Evolutionary conservation across 2,888 invertebrate species (phyloP), one percentile per base, ranked within the genome.

Genomic region (Mesorhabditis spiculigera): DNA sequence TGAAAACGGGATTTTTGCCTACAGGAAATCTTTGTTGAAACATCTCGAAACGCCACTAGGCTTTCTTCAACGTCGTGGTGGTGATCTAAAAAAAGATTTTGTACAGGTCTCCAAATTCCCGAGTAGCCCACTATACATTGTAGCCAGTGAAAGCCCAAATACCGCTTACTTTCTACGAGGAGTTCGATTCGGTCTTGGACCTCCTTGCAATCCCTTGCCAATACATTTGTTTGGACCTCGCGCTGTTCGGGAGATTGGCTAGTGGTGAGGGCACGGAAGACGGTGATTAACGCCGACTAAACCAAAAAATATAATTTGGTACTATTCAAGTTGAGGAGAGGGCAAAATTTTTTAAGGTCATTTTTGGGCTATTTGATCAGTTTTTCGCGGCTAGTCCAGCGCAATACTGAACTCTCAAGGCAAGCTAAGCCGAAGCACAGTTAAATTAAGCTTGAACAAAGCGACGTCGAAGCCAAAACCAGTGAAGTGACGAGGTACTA

Each of bases 231-330:
- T 50, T 50, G 58, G 10, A 50, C 8, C n/a, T 50, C 58, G 10
- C 58, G 58, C n/a, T 50, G 58, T 50, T 50, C 58, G n/a, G 58
- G 10, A 13, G 58, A 50, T 50, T 50, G 58, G n/a, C 58, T 50
- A 10, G 58, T 50, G 58, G 58, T 50, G 58, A 50, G 58, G 10
- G 58, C n/a, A 13, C 58, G 58, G n/a, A 50, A 13, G 10, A 50
- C 58, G 10, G 58, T 50, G 10, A 50, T n/a, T n/a, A 50, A 50
- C 8, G 58, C 58, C n/a, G 58, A 50, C 58, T 50, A n/a, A 50
- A 50, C 2, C 1, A 50, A 50, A 50, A 13, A 50, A 13, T 50
- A 50, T 10, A 50, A n/a, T 28, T 28, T 28, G 3, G 28, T 3
- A 28, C n/a, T n/a, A n/a, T n/a, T n/a, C n/a, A n/a, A n/a, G n/a